phyloP scores from a whole-genome alignment of 2,888 invertebrate genomes.

The Troides helena region DNA sequence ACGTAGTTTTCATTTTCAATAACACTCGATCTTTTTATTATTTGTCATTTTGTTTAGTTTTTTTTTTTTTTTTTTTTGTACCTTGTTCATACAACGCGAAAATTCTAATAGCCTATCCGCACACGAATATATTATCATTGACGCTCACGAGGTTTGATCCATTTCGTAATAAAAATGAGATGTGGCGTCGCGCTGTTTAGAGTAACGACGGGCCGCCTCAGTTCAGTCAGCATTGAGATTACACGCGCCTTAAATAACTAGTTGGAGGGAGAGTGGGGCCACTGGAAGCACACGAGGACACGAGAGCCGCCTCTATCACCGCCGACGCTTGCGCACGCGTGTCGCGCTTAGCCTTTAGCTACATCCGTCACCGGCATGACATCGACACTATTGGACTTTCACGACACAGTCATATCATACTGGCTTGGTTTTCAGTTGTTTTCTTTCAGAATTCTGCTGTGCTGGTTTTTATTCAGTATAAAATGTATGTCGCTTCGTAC shows the following conservation, averaged over 20 bases:
- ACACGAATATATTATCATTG: slow-evolving; percentile 65
- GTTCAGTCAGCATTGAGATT: slow-evolving; percentile 36
- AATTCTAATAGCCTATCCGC: slow-evolving; percentile 72
- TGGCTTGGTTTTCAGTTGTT: slow-evolving; percentile 56
- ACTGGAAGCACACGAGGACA: slow-evolving; percentile 78
- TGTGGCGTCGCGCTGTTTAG: slow-evolving; percentile 45
- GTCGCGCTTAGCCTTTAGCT: slow-evolving; percentile 25
- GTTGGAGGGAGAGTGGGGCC: slow-evolving; percentile 51
- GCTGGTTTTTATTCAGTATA: slow-evolving; percentile 57
- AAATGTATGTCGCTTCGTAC: slow-evolving; percentile 58
- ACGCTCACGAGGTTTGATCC: slow-evolving; percentile 61
- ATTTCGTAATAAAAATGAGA: slow-evolving; percentile 50
- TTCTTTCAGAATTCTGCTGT: slow-evolving; percentile 56
- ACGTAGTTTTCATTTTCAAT: slow-evolving; percentile 78
- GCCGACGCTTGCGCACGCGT: slow-evolving; percentile 42
- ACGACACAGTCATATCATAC: slow-evolving; percentile 55
- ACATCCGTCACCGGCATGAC: slow-evolving; percentile 37
- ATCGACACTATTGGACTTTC: slow-evolving; percentile 27
- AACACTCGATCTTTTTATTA: slow-evolving; percentile 74
- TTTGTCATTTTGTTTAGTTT: slow-evolving; percentile 58
- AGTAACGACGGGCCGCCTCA: slow-evolving; percentile 33
- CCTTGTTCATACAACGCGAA: slow-evolving; percentile 71
- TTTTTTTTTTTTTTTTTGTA: slow-evolving; percentile 49
- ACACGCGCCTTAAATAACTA: slow-evolving; percentile 34
- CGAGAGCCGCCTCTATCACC: slow-evolving; percentile 55